Base-by-base conservation (phyloP, 2,888 invertebrate species). In the Noctua janthe region DNA sequence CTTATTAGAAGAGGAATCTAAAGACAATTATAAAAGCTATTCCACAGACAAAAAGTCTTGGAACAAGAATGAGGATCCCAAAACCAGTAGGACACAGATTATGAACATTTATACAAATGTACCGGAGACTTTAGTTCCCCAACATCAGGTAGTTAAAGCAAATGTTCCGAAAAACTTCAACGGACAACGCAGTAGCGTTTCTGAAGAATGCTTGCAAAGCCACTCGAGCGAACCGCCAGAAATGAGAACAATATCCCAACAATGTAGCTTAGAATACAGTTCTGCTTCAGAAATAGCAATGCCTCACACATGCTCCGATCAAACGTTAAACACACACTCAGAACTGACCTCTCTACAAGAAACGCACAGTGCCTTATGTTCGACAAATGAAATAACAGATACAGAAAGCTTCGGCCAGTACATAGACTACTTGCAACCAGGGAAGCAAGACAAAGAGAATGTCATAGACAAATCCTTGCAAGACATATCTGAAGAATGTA, bases 221-320 rank as follows among this genome's bases (percentile, higher is more conserved):
- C 95, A 95, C 39, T 95, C 96, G 0, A 88, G 88, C 47, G 96
- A 96, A 49, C 95, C 93, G 70, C 97, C 97, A 7, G 97, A 97
- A 85, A 97, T 98, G 97, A 95, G 98, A 47, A 98, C 98, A 0
- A 98, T 98, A 51, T 98, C 98, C 0, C 98, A 98, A 88, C 98
- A 98, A 87, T 98, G 98, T 89, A 98, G 98, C 81, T 94, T 98
- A 71, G 98, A 98, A 90, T 98, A 98, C 90, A 98, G 97, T 84
- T 98, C 98, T 0, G 97, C 97, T 0, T 97, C 97, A 1, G 97
- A 97, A 92, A 96, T 96, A 86, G 97, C 97, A 0, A 95, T 97
- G 93, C 97, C 97, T 0, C 95, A 97, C 84, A 96, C 97, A 0
- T 97, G 96, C 84, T 97, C 97, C 0, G 97, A 97, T 66, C 97